phyloP scores from a whole-genome alignment of 2,888 invertebrate genomes.

The Digitonthophagus gazella region DNA sequence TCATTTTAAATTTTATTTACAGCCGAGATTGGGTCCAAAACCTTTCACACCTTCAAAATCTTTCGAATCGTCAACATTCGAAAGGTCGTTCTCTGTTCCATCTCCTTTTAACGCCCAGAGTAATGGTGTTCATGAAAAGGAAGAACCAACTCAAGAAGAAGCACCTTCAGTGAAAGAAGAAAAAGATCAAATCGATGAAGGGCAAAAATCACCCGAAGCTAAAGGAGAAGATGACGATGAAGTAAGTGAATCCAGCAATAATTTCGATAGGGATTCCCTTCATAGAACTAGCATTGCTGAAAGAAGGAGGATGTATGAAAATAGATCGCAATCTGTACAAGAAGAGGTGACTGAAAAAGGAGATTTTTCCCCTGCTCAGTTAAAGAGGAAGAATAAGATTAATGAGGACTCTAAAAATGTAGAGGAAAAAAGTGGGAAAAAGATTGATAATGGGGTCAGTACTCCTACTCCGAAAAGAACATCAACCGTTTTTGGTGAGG shows the following conservation, averaged over 20 bases:
- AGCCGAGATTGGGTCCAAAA: constrained; percentile 84
- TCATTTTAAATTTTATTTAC: no score
- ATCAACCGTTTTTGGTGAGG: constrained; percentile 78
- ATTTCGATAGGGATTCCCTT: constrained; percentile 60
- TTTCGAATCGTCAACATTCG: constrained; percentile 73
- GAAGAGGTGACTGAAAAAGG: constrained; percentile 58
- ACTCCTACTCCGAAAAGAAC: constrained; percentile 75
- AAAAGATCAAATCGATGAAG: constrained; percentile 27
- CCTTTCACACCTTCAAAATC: constrained; percentile 77
- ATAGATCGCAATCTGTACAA: constrained; percentile 66
- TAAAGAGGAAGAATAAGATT: constrained; percentile 45
- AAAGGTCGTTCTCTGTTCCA: constrained; percentile 80
- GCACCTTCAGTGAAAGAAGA: constrained; percentile 25
- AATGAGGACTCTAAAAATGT: constrained; percentile 50
- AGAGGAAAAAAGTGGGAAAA: constrained; percentile 50
- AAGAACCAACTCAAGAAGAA: constrained; percentile 1
- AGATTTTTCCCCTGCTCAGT: constrained; percentile 69
- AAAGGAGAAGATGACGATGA: constrained; percentile 40
- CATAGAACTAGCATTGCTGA: constrained; percentile 76
- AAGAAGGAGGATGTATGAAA: constrained; percentile 72
- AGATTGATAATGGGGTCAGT: constrained; percentile 48
- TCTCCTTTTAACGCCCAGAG: constrained; percentile 60
- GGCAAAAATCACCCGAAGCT: constrained; percentile 21
- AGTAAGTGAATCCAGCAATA: constrained; percentile 56
- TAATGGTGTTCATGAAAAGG: constrained; percentile 40